Base-by-base conservation (phyloP, 2,888 invertebrate species). In the Apodemia mormo region DNA sequence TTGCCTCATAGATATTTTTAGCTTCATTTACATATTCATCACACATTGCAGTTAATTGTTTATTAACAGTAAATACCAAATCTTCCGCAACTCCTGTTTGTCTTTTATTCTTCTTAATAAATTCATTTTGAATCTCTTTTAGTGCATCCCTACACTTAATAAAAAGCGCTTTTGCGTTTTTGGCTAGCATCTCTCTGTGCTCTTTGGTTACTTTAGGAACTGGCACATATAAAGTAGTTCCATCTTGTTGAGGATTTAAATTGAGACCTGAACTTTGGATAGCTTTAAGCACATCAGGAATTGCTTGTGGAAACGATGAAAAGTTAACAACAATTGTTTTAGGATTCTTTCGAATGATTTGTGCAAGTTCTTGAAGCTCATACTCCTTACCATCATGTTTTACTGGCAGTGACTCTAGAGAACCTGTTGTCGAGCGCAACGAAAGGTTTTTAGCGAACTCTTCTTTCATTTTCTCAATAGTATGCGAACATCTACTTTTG, bases 131-230 rank as follows among this genome's bases (percentile, higher is more conserved):
- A 0, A 96, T 92, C 73, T 97, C 96, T 83, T 96, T 96, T 68
- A 98, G 94, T 9, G 94, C 87, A 83, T 97, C 96, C 80, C 96
- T 96, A 75, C 97, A 96, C 85, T 96, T 97, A 4, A 96, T 94
- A 81, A 95, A 97, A 68, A 98, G 81, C 0, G 94, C 91, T 89
- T 97, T 98, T 0, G 99, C 98, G 94, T 96, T 97, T 89, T 97
- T 98, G 0, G 97, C 96, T 71, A 99, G 92, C 72, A 94, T 95
- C 89, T 99, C 98, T 76, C 99, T 94, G 81, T 98, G 97, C 84
- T 99, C 99, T 83, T 97, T 97, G 0, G 99, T 99, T 0, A 99
- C 96, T 88, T 98, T 98, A 12, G 98, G 98, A 76, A 98, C 95
- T 54, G 97, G 97, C 68, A 99, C 94, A 86, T 95, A 98, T 66